A percentile compares a stretch with the other conserved stretches of the same genome.
Evolutionary conservation across 2,888 invertebrate genomes (phyloP).

Genomic region (Pristionchus exspectatus): DNA sequence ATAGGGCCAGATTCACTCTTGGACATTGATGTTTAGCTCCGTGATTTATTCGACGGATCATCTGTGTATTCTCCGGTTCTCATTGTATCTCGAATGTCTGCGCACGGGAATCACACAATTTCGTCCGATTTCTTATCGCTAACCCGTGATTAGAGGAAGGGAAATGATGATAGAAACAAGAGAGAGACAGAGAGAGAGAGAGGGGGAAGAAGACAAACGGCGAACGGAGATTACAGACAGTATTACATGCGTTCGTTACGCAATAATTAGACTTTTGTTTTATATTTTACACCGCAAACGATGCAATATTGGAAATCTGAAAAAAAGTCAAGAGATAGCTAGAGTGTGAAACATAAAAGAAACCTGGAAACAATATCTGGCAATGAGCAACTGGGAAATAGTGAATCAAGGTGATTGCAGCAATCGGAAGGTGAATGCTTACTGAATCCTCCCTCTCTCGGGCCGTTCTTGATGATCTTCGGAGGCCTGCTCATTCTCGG

Average conservation of each 20-base stretch:
- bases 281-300: no score
- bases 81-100: neutral
- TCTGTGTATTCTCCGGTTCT: neutral
- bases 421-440: constrained; percentile 63
- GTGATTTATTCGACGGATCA: neutral
- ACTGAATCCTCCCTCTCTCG: constrained; percentile 67
- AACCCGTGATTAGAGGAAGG: constrained; percentile 7
- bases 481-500: constrained; percentile 77
- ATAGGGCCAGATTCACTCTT: no score
- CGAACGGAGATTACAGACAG: neutral
- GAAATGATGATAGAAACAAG: neutral
- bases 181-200: neutral
- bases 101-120: neutral
- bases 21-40: no score
- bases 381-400: neutral
- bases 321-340: no score
- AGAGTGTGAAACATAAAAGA: no score
- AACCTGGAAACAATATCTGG: neutral
- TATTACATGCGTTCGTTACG: neutral
- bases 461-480: constrained; percentile 78
- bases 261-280: neutral
- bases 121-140: neutral
- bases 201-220: neutral
- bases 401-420: constrained; percentile 55
- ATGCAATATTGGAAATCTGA: no score